Evolutionary conservation across 2,797 vertebrate genomes (phyloP).

Genomic region (Squalus acanthias): DNA sequence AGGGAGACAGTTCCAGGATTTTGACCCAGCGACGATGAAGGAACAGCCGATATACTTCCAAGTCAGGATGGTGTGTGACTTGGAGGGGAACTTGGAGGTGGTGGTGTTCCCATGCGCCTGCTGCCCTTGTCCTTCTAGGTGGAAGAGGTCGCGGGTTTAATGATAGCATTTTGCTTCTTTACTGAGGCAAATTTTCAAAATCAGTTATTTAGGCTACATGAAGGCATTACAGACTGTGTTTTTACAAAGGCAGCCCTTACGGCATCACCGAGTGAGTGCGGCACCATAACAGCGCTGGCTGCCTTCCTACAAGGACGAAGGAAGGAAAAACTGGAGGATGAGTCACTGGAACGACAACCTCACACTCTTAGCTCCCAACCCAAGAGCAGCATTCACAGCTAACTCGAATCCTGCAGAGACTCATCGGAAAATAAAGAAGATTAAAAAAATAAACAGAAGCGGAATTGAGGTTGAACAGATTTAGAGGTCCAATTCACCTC

Average conservation of each 20-base stretch:
- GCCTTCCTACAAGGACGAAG: background rate
- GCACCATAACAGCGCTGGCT: background rate
- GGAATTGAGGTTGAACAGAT: background rate
- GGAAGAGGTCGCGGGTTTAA: too few species aligned
- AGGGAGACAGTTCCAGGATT: too few species aligned
- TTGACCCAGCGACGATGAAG: too few species aligned
- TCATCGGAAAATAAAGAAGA: background rate
- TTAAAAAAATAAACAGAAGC: background rate
- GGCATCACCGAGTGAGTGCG: background rate
- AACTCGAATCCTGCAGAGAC: background rate
- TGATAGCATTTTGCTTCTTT: background rate
- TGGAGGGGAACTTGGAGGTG: too few species aligned
- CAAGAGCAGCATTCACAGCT: background rate
- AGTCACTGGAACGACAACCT: background rate
- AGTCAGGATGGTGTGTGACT: too few species aligned
- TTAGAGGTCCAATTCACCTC: background rate
- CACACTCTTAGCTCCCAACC: background rate
- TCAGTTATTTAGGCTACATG: background rate
- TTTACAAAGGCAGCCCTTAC: background rate
- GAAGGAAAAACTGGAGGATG: background rate
- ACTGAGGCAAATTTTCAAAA: background rate
- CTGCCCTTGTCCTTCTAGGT: too few species aligned
- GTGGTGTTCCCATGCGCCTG: too few species aligned
- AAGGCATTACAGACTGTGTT: background rate
- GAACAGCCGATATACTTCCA: too few species aligned